Evolutionary conservation across 1,140 invertebrate species (phyloP), one percentile per base, ranked within the genome.

Genomic region (Hyphantria cunea): DNA sequence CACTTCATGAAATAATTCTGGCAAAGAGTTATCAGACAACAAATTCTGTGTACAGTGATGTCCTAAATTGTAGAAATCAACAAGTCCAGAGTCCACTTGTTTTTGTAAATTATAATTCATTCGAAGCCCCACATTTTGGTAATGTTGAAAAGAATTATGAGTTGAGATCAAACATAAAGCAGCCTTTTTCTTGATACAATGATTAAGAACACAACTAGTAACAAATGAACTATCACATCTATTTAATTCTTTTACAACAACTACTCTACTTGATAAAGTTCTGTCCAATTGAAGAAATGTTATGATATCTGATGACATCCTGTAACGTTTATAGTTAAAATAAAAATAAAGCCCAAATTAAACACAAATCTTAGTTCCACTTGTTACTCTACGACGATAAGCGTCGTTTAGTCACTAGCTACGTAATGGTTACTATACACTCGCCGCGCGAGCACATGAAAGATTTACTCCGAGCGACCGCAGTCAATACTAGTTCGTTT

Each of bases 201-300:
- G 92, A 61, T 73, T 93, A 72, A 93, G 90, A 34, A 95, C 86
- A 76, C 91, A 93, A 72, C 92, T 94, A 10, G 94, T 85, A 39
- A 96, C 79, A 74, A 96, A 96, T 79, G 94, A 94, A 49, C 93
- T 94, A 82, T 95, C 94, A 63, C 93, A 93, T 31, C 93, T 92
- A 51, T 93, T 93, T 56, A 93, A 91, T 86, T 96, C 95, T 73
- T 93, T 93, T 25, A 95, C 92, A 39, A 94, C 85, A 45, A 95
- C 91, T 14, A 94, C 84, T 80, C 92, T 93, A 42, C 91, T 92
- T 47, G 67, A 66, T 73, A 66, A 69, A 90, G 92, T 87, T 70
- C 89, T 92, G 67, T 94, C 94, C 52, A 95, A 89, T 39, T 93
- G 93, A 61, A 95, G 91, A 41, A 91, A 91, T 44, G 92, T 77